Evolutionary conservation across 1,140 invertebrate species (phyloP).

Genomic region (Eubasilissa regina): DNA sequence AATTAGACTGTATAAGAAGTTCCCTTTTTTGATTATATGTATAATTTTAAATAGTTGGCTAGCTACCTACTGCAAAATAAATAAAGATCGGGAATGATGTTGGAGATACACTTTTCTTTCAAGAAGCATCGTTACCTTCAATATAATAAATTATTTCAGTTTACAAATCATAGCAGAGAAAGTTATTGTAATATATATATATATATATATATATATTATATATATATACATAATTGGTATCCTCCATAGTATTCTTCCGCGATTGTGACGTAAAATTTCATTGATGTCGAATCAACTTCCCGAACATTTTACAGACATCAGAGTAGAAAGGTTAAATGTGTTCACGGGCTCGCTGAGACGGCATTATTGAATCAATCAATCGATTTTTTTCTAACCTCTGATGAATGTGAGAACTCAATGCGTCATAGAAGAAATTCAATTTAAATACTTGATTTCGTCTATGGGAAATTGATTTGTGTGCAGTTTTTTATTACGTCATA

Average conservation of each 20-base stretch:
- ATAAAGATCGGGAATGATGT: no score
- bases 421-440: slow-evolving; percentile 27
- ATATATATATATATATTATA: no score
- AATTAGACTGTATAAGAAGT: no score
- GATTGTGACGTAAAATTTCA: not conserved
- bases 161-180: no score
- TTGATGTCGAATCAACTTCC: slow-evolving; percentile 5
- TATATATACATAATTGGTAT: no score
- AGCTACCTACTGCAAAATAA: no score
- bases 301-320: not conserved
- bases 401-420: slow-evolving; percentile 34
- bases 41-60: no score
- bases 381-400: slow-evolving; percentile 18
- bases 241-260: not conserved
- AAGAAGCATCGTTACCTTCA: no score
- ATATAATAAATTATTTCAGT: no score
- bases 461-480: slow-evolving; percentile 35
- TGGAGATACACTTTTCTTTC: no score
- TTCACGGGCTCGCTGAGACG: slow-evolving; percentile 2
- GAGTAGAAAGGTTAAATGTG: slow-evolving; percentile 7
- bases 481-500: slow-evolving; percentile 27
- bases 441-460: slow-evolving; percentile 41
- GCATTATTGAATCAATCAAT: slow-evolving; percentile 39
- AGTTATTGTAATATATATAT: no score
- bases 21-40: no score